A percentile compares a stretch with the other conserved stretches of the same genome.
Evolutionary conservation across 2,113 vertebrate genomes (phyloP).

Genomic region (Leiothrix lutea): DNA sequence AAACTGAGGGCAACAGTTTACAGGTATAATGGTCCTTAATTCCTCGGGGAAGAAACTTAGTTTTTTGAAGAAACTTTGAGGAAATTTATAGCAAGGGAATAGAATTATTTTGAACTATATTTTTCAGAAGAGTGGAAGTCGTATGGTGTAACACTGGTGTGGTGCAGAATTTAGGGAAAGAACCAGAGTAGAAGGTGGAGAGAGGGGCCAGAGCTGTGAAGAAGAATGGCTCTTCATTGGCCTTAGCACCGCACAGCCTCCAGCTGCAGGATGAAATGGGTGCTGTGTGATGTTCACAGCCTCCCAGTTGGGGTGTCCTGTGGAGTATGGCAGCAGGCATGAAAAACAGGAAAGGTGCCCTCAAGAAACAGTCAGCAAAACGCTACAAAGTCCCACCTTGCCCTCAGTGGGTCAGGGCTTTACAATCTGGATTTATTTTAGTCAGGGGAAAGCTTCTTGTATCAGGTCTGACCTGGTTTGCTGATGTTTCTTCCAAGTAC

Average conservation of each 20-base stretch:
- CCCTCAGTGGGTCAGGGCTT: background rate
- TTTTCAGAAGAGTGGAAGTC: background rate
- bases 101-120: background rate
- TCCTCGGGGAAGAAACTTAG: background rate
- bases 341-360: background rate
- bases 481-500: background rate
- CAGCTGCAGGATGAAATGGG: background rate
- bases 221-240: background rate
- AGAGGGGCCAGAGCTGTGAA: background rate
- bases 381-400: background rate
- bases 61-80: background rate
- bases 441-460: background rate
- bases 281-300: accelerated
- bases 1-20: too few species aligned
- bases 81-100: background rate
- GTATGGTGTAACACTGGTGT: background rate
- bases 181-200: background rate
- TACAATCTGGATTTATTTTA: background rate
- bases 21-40: background rate
- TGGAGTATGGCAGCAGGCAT: accelerated
- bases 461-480: background rate
- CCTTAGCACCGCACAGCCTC: background rate
- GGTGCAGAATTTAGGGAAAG: background rate
- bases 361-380: background rate
- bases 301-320: accelerated